Evolutionary conservation across 2,797 vertebrate species (phyloP).

Genomic region (Furcifer pardalis): DNA sequence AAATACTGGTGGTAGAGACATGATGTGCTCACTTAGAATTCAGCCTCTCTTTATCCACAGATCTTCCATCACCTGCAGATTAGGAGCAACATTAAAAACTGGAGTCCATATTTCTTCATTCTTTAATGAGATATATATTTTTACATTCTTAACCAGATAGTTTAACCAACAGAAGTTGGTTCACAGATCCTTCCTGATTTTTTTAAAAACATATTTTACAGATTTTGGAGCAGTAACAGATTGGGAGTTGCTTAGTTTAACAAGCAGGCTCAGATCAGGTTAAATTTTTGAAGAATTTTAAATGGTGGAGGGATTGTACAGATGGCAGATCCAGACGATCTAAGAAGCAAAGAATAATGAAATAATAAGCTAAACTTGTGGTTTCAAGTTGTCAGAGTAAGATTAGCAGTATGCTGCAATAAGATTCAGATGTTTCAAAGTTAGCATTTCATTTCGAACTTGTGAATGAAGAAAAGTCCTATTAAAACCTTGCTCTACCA

Average conservation of each 20-base stretch:
- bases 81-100: background rate
- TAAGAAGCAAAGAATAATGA: background rate
- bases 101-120: background rate
- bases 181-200: background rate
- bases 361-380: background rate
- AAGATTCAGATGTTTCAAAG: conserved; percentile 34
- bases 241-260: background rate
- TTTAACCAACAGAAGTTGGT: background rate
- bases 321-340: no score
- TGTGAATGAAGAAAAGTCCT: conserved; percentile 37
- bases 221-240: background rate
- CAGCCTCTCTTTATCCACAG: background rate
- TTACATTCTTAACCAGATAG: no score
- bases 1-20: background rate
- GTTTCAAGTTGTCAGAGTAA: background rate
- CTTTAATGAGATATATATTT: background rate
- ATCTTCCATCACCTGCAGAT: background rate
- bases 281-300: background rate
- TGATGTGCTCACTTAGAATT: background rate
- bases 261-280: background rate
- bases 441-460: conserved; percentile 39
- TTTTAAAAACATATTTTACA: background rate
- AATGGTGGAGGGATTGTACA: background rate
- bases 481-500: conserved; percentile 26
- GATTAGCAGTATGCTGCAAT: conserved; percentile 10